Conservation (phyloP, 2,113 vertebrate genomes). For the Phaethon lepturus region DNA sequence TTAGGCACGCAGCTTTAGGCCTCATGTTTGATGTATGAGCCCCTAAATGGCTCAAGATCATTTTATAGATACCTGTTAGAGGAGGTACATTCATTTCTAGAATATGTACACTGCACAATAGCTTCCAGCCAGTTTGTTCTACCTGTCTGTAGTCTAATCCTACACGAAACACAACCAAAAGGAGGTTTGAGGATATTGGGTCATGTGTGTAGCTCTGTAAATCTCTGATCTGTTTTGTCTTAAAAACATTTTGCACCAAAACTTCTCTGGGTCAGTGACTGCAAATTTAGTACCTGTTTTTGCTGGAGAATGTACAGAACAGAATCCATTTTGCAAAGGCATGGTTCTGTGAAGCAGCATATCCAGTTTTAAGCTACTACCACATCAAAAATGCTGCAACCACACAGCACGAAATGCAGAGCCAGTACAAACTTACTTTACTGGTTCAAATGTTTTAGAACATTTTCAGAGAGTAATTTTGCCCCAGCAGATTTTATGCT, state of each 20-base stretch:
- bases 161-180: not conserved
- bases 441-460: not conserved
- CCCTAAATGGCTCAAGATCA: not conserved
- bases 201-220: not conserved
- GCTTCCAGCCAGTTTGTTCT: not conserved
- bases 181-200: not conserved
- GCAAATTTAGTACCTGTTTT: not conserved
- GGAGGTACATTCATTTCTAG: not conserved
- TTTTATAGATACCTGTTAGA: not conserved
- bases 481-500: slow-evolving; percentile 21
- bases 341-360: not conserved
- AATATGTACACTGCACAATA: not conserved
- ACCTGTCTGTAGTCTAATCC: not conserved
- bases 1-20: not conserved
- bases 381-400: slow-evolving; percentile 7
- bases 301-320: not conserved
- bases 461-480: not conserved
- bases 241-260: not conserved
- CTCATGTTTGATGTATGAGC: not conserved
- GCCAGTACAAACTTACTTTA: slow-evolving; percentile 2
- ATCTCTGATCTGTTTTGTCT: not conserved
- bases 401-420: not conserved
- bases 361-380: not conserved
- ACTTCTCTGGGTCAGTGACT: not conserved
- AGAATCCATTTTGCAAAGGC: not conserved